A percentile compares a stretch with the other conserved stretches of the same genome.
These are phyloP conservation scores for Aleiodes leptofemur DNA, from an alignment of 2,888 invertebrate species.

Conservation along the genomic window DNA sequence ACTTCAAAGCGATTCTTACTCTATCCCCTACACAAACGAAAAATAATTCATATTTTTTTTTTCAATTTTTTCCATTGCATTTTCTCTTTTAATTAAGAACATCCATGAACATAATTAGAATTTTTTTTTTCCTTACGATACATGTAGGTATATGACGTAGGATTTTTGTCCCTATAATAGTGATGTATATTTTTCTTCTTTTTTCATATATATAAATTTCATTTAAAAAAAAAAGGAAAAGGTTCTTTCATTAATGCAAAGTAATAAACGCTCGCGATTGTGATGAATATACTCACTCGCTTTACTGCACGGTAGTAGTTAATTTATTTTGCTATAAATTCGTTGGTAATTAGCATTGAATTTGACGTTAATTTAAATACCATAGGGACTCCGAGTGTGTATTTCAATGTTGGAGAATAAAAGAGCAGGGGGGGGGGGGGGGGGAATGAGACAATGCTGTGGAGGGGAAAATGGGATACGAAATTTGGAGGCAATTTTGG, in stretches of 20 bases:
- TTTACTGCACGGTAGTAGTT: neutral
- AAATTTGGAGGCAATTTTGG: constrained; percentile 20
- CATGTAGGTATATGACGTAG: neutral
- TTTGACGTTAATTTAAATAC: constrained; percentile 20
- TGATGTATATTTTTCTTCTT: neutral
- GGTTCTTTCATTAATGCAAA: neutral
- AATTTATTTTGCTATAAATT: constrained; percentile 9
- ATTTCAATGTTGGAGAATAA: neutral
- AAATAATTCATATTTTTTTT: constrained; percentile 44
- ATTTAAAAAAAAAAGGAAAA: too few relatives aligned
- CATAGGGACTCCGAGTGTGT: constrained; percentile 11
- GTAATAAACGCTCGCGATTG: neutral
- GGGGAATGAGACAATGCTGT: too few relatives aligned
- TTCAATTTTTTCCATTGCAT: constrained; percentile 42
- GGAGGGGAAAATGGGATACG: constrained; percentile 21
- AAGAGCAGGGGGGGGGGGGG: too few relatives aligned
- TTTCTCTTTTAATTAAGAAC: constrained; percentile 41
- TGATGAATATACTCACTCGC: constrained; percentile 15
- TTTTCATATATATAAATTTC: too few relatives aligned
- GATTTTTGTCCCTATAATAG: neutral
- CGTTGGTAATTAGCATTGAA: constrained; percentile 30
- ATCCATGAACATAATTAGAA: constrained; percentile 50
- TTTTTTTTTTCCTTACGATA: neutral
- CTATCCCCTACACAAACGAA: constrained; percentile 37
- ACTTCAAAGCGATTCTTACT: constrained; percentile 34